These are phyloP conservation scores for Aldrovandia affinis DNA, from an alignment of 2,797 vertebrate genomes.

Conservation along the genomic window DNA sequence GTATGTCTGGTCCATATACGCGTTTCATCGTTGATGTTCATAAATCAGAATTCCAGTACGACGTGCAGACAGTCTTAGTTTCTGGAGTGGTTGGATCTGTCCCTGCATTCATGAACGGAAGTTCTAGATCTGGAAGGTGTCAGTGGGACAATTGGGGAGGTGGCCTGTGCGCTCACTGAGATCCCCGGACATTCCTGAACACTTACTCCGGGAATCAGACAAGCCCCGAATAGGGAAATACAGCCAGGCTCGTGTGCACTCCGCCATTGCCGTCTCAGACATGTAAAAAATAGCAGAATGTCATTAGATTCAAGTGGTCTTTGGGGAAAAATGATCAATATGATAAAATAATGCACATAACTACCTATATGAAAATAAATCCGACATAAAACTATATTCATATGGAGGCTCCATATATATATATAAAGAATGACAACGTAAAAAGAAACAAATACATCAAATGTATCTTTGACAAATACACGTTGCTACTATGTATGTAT, in stretches of 20 bases:
- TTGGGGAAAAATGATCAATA: background rate
- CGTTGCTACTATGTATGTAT: no score
- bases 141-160: background rate
- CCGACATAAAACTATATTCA: background rate
- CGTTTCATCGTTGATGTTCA: background rate
- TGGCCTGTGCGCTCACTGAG: conserved; percentile 1
- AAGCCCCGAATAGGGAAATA: background rate
- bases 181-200: conserved; percentile 22
- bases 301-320: conserved; percentile 1
- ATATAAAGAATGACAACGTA: no score
- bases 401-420: no score
- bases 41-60: background rate
- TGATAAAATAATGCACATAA: background rate
- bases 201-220: conserved; percentile 11
- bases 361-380: background rate
- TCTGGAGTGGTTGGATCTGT: background rate
- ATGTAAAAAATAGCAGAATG: background rate
- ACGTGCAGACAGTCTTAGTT: background rate
- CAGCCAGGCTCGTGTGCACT: background rate
- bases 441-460: no score
- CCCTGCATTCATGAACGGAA: background rate
- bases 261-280: conserved; percentile 9
- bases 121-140: background rate
- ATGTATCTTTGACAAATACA: no score
- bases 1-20: background rate